Conservation (phyloP, 2,888 invertebrate species). For the Stegana nigrithorax region DNA sequence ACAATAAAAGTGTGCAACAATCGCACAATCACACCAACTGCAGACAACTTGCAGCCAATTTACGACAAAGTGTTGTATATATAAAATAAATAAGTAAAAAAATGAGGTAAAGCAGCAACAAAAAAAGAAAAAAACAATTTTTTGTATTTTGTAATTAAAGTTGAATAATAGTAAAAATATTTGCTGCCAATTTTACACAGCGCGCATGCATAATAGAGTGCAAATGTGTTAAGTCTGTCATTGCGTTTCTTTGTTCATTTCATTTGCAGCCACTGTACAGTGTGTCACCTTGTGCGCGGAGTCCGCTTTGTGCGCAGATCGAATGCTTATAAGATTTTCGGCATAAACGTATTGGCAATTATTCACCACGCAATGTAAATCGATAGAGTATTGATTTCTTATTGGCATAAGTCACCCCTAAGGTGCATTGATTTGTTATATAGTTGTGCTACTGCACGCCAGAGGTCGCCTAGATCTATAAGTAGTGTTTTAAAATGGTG, state of each 20-base stretch:
- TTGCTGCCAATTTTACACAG: neutral
- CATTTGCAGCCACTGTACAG: neutral
- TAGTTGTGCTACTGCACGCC: slow-evolving; percentile 26
- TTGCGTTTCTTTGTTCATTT: neutral
- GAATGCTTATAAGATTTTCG: neutral
- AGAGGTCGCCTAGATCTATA: slow-evolving; percentile 32
- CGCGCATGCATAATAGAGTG: neutral
- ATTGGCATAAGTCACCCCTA: neutral
- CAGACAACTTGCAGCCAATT: slow-evolving; percentile 41
- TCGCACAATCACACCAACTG: slow-evolving; percentile 2
- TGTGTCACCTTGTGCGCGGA: too few species aligned
- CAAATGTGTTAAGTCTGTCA: too few species aligned
- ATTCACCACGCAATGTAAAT: neutral
- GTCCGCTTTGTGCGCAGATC: too few species aligned
- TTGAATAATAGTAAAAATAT: slow-evolving; percentile 35
- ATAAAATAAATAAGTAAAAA: too few species aligned
- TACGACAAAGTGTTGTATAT: too few species aligned
- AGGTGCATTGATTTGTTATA: neutral
- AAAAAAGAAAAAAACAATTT: neutral
- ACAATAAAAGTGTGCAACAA: neutral
- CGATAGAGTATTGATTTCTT: neutral
- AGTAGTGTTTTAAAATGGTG: too few species aligned
- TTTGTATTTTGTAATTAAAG: slow-evolving; percentile 25
- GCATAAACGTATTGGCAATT: neutral
- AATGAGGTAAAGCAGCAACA: neutral